A percentile compares a stretch with the other conserved stretches of the same genome.
Evolutionary conservation across 2,797 vertebrate genomes (phyloP).

Genomic region (Sorex maritimensis): DNA sequence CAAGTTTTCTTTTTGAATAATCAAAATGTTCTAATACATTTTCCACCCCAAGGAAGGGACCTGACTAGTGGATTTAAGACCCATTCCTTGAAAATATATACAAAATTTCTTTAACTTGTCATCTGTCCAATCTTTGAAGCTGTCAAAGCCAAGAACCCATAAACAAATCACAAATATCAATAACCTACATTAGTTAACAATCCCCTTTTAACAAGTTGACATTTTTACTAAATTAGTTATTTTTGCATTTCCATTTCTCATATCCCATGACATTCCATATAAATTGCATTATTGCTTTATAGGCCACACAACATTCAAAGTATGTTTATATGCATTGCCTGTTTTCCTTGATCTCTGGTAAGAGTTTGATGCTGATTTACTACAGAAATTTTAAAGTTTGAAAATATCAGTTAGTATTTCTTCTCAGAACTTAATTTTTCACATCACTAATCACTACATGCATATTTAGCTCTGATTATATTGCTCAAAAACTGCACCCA

Average conservation of each 20-base stretch:
- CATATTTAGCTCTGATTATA: slow-evolving; percentile 91
- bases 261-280: slow-evolving; percentile 87
- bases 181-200: slow-evolving; percentile 86
- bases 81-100: slow-evolving; percentile 85
- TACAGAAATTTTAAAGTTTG: slow-evolving; percentile 88
- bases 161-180: slow-evolving; percentile 88
- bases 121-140: slow-evolving; percentile 86
- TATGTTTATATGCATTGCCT: slow-evolving; percentile 90
- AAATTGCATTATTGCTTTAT: slow-evolving; percentile 90
- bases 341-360: slow-evolving; percentile 88
- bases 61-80: slow-evolving; percentile 75
- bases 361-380: slow-evolving; percentile 87
- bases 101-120: slow-evolving; percentile 81
- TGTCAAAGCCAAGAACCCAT: slow-evolving; percentile 87
- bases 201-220: slow-evolving; percentile 88
- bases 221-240: slow-evolving; percentile 87
- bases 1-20: slow-evolving; percentile 79
- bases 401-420: slow-evolving; percentile 87
- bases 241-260: slow-evolving; percentile 84
- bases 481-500: slow-evolving; percentile 94
- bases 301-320: slow-evolving; percentile 89
- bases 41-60: slow-evolving; percentile 84
- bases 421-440: slow-evolving; percentile 86
- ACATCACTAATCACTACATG: slow-evolving; percentile 91
- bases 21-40: slow-evolving; percentile 82